A percentile compares a stretch with the other conserved stretches of the same genome.
These are phyloP conservation scores for Acromyrmex heyeri DNA, from an alignment of 1,140 invertebrate species.

Conservation along the genomic window DNA sequence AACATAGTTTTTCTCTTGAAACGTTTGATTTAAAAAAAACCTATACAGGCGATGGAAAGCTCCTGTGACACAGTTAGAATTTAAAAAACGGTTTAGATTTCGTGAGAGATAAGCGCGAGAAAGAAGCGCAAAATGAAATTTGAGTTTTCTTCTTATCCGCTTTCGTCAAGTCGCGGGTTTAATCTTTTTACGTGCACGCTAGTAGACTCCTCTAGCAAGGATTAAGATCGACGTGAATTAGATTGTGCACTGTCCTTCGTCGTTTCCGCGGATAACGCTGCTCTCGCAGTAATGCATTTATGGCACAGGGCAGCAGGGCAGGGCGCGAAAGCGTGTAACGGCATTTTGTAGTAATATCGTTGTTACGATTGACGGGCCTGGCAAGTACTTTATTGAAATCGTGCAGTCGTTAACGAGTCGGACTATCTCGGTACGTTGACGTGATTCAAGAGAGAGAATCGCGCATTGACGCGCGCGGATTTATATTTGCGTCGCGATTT, in stretches of 20 bases:
- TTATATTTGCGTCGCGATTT: conserved; percentile 62
- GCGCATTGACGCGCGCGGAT: conserved; percentile 55
- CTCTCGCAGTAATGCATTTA: conserved; percentile 57
- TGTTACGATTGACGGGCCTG: conserved; percentile 59
- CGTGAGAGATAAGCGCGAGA: conserved; percentile 30
- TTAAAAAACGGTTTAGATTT: conserved; percentile 11
- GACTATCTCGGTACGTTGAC: conserved; percentile 44
- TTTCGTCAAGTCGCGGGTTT: conserved; percentile 56
- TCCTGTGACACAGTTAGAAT: background rate
- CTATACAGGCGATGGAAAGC: background rate
- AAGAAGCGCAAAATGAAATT: conserved; percentile 40
- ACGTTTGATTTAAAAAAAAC: background rate
- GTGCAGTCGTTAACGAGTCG: conserved; percentile 55
- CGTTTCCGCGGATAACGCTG: conserved; percentile 55
- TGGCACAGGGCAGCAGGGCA: conserved; percentile 24
- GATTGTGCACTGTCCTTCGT: conserved; percentile 60
- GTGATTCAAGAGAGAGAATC: conserved; percentile 48
- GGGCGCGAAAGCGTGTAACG: conserved; percentile 46
- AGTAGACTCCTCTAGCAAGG: conserved; percentile 55
- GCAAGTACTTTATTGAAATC: conserved; percentile 62
- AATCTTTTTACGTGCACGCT: conserved; percentile 57
- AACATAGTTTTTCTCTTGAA: background rate
- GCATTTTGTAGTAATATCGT: conserved; percentile 64
- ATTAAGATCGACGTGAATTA: conserved; percentile 65
- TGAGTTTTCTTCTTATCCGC: conserved; percentile 48